Conservation (phyloP, 2,113 vertebrate genomes). For the Chroicocephalus ridibundus region DNA sequence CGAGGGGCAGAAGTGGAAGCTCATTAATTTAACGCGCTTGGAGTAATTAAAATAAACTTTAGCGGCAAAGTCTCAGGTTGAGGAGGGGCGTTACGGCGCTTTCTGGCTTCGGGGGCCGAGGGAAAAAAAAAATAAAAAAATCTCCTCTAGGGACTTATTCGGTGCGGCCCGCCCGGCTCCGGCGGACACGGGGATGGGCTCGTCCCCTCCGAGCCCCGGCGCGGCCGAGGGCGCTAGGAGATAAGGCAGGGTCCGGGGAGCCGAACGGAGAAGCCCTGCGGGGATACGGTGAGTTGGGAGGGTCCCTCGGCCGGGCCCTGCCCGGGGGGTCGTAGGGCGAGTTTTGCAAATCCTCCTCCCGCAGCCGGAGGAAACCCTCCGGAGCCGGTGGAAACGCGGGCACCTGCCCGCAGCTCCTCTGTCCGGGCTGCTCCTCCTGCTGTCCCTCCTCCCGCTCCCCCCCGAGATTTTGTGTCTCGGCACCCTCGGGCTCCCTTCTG, state of each 20-base stretch:
- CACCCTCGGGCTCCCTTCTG: background rate
- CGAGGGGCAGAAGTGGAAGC: background rate
- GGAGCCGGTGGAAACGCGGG: background rate
- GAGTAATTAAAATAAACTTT: background rate
- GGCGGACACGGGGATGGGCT: background rate
- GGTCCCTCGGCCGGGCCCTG: background rate
- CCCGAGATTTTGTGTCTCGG: background rate
- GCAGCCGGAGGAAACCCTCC: background rate
- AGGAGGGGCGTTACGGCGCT: background rate
- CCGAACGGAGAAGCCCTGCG: background rate
- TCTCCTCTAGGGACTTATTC: background rate
- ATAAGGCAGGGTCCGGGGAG: background rate
- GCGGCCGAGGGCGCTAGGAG: too few relatives aligned
- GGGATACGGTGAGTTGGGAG: background rate
- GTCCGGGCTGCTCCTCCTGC: background rate
- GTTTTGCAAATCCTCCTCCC: background rate
- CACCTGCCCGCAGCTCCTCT: background rate
- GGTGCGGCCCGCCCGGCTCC: background rate
- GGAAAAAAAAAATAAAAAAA: background rate
- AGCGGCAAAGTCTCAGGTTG: background rate
- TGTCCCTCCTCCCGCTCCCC: background rate
- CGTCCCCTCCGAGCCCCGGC: background rate
- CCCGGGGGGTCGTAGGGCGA: background rate
- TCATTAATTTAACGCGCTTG: background rate
- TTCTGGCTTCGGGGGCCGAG: rapidly evolving